phyloP scores from a whole-genome alignment of 1,140 invertebrate genomes.

The Megalopta genalis region DNA sequence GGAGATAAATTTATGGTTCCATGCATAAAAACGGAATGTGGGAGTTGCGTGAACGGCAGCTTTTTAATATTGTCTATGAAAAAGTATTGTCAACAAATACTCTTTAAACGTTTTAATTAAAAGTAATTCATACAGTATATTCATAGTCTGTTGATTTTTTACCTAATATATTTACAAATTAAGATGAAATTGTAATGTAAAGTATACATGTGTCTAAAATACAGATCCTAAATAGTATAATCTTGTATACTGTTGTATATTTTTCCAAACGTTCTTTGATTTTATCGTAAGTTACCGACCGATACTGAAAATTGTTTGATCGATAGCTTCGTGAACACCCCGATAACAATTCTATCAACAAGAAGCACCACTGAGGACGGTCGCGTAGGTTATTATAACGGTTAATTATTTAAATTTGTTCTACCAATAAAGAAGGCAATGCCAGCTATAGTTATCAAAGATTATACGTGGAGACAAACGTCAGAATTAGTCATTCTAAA shows the following conservation, averaged over 20 bases:
- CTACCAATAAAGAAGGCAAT: conserved; percentile 71
- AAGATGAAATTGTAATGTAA: conserved; percentile 30
- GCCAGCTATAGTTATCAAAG: conserved; percentile 85
- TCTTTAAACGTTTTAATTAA: conserved; percentile 76
- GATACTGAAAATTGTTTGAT: conserved; percentile 52
- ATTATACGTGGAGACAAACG: conserved; percentile 86
- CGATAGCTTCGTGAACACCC: conserved; percentile 46
- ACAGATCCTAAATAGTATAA: conserved; percentile 22
- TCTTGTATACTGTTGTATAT: background rate
- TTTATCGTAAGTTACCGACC: background rate
- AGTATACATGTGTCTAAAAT: conserved; percentile 16
- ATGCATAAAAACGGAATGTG: conserved; percentile 38
- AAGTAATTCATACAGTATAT: conserved; percentile 72
- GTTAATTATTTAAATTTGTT: conserved; percentile 3
- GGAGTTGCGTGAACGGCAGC: conserved; percentile 58
- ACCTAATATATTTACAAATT: conserved; percentile 35
- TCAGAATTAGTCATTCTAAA: conserved; percentile 80
- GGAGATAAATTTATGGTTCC: conserved; percentile 33
- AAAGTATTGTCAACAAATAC: conserved; percentile 75
- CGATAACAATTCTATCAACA: background rate
- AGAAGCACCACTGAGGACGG: background rate
- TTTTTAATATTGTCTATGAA: conserved; percentile 73
- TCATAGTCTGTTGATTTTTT: conserved; percentile 37
- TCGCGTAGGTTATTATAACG: background rate
- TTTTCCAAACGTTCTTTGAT: background rate